phyloP scores from a whole-genome alignment of 2,113 vertebrate species.

The Gasterosteus nipponicus region DNA sequence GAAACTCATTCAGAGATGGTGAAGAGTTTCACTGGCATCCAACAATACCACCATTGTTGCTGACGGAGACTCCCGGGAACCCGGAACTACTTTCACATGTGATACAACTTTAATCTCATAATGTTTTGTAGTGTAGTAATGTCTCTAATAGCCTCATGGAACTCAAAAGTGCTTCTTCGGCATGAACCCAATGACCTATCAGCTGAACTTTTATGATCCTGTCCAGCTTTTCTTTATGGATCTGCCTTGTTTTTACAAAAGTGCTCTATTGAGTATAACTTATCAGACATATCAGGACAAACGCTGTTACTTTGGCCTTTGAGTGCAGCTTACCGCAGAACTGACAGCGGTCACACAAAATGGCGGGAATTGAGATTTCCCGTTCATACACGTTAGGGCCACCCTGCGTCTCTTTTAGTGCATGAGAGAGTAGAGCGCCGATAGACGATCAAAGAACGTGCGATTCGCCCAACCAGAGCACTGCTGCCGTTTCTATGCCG shows the following conservation, averaged over 20 bases:
- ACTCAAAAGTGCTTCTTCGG: background rate
- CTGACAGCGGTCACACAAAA: background rate
- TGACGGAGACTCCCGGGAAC: slow-evolving; percentile 1
- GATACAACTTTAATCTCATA: background rate
- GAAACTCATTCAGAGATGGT: background rate
- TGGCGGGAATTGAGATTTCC: background rate
- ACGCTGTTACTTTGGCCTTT: background rate
- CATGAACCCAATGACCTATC: background rate
- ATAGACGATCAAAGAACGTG: too few species aligned
- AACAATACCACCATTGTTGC: slow-evolving; percentile 32
- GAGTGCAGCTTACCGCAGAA: background rate
- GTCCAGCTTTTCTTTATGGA: background rate
- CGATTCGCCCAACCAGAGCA: background rate
- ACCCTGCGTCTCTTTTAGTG: too few species aligned
- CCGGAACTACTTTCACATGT: background rate
- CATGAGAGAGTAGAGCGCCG: too few species aligned
- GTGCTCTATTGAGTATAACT: background rate
- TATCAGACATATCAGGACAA: background rate
- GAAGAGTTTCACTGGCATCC: background rate
- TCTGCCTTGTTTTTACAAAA: background rate
- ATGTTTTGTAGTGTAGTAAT: background rate
- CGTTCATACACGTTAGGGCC: background rate
- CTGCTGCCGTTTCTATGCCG: background rate
- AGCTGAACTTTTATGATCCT: background rate
- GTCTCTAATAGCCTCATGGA: background rate